These are phyloP conservation scores for Tuta absoluta DNA, from an alignment of 2,888 invertebrate genomes.

Conservation along the genomic window DNA sequence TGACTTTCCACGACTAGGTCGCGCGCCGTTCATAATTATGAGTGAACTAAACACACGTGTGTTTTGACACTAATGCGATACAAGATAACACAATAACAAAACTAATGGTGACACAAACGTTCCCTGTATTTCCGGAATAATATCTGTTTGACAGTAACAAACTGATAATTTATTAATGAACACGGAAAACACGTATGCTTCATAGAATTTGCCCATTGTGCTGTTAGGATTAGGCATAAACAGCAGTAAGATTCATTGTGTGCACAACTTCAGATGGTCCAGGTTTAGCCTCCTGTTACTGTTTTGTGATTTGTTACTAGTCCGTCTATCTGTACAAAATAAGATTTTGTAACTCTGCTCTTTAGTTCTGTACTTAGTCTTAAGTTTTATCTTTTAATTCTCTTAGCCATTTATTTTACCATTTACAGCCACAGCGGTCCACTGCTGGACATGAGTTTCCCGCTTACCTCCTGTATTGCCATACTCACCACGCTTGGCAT, in stretches of 20 bases:
- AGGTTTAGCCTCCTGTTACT: background rate
- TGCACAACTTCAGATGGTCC: background rate
- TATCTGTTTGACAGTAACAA: conserved; percentile 1
- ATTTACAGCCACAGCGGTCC: too few species aligned
- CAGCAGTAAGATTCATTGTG: background rate
- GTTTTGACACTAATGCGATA: background rate
- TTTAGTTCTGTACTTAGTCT: too few species aligned
- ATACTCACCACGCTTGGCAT: too few species aligned
- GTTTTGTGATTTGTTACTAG: background rate
- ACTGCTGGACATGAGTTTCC: too few species aligned
- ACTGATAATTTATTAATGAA: conserved; percentile 6
- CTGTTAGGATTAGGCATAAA: conserved; percentile 15
- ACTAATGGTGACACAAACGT: background rate
- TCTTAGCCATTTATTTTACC: too few species aligned
- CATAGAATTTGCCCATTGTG: conserved; percentile 16
- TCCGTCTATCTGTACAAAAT: too few species aligned
- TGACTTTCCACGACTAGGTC: too few species aligned
- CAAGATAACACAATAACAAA: background rate
- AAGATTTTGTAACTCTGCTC: too few species aligned
- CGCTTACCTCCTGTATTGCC: too few species aligned
- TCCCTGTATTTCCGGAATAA: background rate
- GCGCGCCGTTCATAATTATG: too few species aligned
- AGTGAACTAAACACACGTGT: too few species aligned
- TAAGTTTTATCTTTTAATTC: too few species aligned
- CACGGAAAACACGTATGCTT: conserved; percentile 10